phyloP scores from a whole-genome alignment of 2,888 invertebrate genomes.

The Rhagonycha fulva region DNA sequence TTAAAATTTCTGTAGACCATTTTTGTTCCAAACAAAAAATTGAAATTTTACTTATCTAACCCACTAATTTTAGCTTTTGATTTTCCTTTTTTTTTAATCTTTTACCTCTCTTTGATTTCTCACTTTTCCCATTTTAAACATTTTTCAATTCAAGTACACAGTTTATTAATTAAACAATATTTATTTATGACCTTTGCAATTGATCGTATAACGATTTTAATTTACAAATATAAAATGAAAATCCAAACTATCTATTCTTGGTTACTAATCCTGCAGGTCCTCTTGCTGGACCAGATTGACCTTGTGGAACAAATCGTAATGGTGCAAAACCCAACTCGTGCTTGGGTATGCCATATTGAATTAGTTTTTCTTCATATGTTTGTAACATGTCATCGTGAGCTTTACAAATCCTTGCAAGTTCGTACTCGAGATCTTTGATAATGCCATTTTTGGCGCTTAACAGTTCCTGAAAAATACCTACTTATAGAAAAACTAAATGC shows the following conservation, averaged over 20 bases:
- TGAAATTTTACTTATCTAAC: slow-evolving; percentile 2
- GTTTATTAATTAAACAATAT: background rate
- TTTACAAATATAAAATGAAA: background rate
- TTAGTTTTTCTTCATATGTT: slow-evolving; percentile 79
- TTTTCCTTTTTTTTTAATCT: slow-evolving; percentile 24
- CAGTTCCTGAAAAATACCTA: slow-evolving; percentile 60
- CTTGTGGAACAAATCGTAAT: slow-evolving; percentile 59
- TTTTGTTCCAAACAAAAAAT: no score
- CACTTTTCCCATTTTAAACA: background rate
- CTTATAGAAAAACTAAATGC: background rate
- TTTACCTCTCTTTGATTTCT: no score
- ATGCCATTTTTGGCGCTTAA: slow-evolving; percentile 77
- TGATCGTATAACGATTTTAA: no score
- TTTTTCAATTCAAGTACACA: background rate
- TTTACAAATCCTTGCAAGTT: slow-evolving; percentile 79
- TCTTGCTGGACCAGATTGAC: slow-evolving; percentile 62
- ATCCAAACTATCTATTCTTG: slow-evolving; percentile 53
- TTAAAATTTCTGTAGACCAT: no score
- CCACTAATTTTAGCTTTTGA: slow-evolving; percentile 18
- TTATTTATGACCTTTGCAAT: no score
- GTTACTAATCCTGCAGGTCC: slow-evolving; percentile 78
- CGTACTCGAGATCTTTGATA: slow-evolving; percentile 82
- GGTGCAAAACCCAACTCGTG: slow-evolving; percentile 83
- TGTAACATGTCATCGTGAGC: slow-evolving; percentile 83
- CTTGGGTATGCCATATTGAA: slow-evolving; percentile 76